Evolutionary conservation across 2,113 vertebrate genomes (phyloP).

Genomic region (Chlamydotis undulata): DNA sequence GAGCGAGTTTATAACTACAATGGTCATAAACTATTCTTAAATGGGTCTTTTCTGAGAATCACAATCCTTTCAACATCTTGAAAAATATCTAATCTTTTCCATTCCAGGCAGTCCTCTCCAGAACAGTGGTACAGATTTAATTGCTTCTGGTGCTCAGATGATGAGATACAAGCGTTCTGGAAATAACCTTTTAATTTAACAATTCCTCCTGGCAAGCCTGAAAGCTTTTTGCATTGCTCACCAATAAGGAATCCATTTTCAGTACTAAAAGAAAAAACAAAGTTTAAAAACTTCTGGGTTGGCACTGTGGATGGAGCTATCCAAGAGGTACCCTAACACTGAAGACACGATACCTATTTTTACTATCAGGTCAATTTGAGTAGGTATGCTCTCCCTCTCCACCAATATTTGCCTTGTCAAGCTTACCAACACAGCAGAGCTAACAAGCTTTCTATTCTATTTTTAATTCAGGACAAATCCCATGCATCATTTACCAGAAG

Average conservation of each 20-base stretch:
- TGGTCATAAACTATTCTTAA: conserved; percentile 27
- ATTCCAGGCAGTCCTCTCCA: conserved; percentile 4
- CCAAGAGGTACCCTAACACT: neutral
- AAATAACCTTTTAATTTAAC: conserved; percentile 53
- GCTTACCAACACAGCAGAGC: neutral
- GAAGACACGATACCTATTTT: neutral
- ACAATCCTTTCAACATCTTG: conserved; percentile 17
- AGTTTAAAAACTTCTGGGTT: neutral
- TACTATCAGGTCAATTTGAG: neutral
- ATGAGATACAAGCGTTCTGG: conserved; percentile 41
- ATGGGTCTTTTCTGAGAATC: conserved; percentile 31
- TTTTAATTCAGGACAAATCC: conserved; percentile 2
- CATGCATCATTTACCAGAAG: neutral
- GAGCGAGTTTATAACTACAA: conserved; percentile 25
- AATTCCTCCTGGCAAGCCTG: neutral
- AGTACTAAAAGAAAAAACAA: neutral
- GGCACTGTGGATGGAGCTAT: neutral
- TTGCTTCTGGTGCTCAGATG: conserved; percentile 38
- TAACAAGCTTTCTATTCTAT: neutral
- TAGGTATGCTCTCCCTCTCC: neutral
- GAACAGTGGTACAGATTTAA: neutral
- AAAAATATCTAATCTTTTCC: conserved; percentile 37
- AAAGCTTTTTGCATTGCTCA: neutral
- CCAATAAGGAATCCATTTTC: neutral
- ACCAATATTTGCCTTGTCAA: neutral